Evolutionary conservation across 2,888 invertebrate species (phyloP), one percentile per base, ranked within the genome.

Genomic region (Cataglyphis rosenhaueri): DNA sequence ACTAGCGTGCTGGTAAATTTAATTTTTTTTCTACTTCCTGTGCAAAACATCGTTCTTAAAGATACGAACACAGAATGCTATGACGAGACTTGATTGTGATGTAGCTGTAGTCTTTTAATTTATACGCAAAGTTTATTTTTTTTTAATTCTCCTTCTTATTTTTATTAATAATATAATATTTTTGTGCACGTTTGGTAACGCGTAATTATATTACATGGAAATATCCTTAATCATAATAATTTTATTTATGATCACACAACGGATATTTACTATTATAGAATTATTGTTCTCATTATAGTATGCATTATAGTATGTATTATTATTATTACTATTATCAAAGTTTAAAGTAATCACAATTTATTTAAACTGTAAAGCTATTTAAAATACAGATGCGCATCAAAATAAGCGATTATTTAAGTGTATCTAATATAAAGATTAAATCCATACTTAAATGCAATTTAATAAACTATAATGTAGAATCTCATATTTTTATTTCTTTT

Each of bases 21-120:
- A 73, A 79, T 79, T 74, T 62, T 25, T 25, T 48, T 62, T 74
- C 29, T n/a, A 73, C 57, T 52, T 55, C 62, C 57, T 74, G 38
- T 32, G 52, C 44, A n/a, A 52, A 52, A n/a, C 48, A 57, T 68
- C 38, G 52, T 66, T 48, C 41, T 68, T 76, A 41, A 78, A 12
- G 70, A 81, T 62, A 29, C 38, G 15, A 62, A n/a, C 18, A 35
- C 3, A 52, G 15, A 52, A 8, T 52, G 15, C 9, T 10, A 3
- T n/a, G 35, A 68, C 18, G 32, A 25, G 41, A 44, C 44, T 59
- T 21, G 4, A 61, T 9, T 12, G n/a, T n/a, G 32, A 38, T 25
- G 12, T 25, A 2, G 15, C 15, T 32, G 32, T 15, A 15, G 4
- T 32, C 21, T 32, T 55, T 38, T 5, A 12, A 21, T 9, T 57